phyloP scores from a whole-genome alignment of 2,113 vertebrate species.

The Rhagologus leucostigma region DNA sequence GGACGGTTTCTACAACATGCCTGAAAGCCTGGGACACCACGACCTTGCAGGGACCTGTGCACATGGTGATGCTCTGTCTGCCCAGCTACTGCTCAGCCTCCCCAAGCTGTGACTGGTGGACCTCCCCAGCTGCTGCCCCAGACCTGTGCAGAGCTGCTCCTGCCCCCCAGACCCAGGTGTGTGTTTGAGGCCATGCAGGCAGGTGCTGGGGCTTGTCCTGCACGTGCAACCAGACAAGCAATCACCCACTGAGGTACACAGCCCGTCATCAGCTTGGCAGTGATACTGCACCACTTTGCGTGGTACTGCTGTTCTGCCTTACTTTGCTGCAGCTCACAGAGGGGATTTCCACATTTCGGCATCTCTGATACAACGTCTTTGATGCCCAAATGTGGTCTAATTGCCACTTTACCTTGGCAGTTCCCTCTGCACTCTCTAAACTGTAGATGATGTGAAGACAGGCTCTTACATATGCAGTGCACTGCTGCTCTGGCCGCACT shows the following conservation, averaged over 20 bases:
- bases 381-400: not conserved
- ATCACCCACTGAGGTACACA: not conserved
- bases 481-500: not conserved
- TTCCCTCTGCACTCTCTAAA: not conserved
- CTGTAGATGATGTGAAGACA: fast-evolving
- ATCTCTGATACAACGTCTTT: not conserved
- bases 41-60: not conserved
- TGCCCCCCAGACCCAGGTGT: fast-evolving
- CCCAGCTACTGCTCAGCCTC: fast-evolving
- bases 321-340: not conserved
- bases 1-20: not conserved
- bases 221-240: not conserved
- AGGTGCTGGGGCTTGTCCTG: fast-evolving
- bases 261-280: not conserved
- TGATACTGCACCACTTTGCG: not conserved
- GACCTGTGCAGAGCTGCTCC: not conserved
- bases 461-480: not conserved
- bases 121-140: not conserved
- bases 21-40: not conserved
- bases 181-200: not conserved
- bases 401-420: not conserved
- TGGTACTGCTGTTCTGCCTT: not conserved
- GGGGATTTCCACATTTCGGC: not conserved
- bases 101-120: not conserved
- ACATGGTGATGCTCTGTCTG: not conserved